Base-by-base conservation (phyloP, 2,113 vertebrate genomes). In the Onychostoma macrolepis region DNA sequence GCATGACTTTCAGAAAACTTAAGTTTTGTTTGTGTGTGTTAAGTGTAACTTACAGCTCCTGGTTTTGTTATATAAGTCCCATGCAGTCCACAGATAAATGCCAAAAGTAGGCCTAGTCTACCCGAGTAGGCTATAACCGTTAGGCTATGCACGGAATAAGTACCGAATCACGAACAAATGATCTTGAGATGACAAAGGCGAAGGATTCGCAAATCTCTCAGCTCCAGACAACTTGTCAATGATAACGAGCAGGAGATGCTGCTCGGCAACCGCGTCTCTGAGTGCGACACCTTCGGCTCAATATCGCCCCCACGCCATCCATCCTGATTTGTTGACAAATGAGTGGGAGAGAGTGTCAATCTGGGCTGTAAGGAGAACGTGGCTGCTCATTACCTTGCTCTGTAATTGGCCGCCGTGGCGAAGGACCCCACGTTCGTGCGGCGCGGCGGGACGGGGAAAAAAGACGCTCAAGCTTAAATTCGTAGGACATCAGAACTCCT, bases 271-370 rank as follows among this genome's bases (percentile, higher is more conserved):
- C 93, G 91, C 90, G 76, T 89, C 91, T 91, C 91, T 93, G 69
- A 78, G 63, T 56, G 61, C 82, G 43, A 85, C 88, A 93, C 93
- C 93, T 94, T 93, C 92, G 89, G 92, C 94, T 95, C 94, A 94
- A 94, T 92, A 93, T 93, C 94, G 93, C 94, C 94, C 94, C 94
- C 95, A 94, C 92, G 92, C 93, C 92, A 93, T 93, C 90, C 93
- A 89, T 95, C 85, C 94, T 94, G 94, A 94, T 95, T 94, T 95
- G 93, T 95, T 95, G 94, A 95, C 94, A 95, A 95, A 94, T 94
- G 95, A 95, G 94, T 94, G 92, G 94, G 95, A 93, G 94, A 95
- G 93, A 89, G 94, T 95, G 94, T 95, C 95, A 95, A 91, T 94
- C 94, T 94, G 89, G 69, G 72, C 56, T 84, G 87, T 77, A 45